Percentiles rank a stretch among this genome's conserved stretches.
Conservation (phyloP, 2,888 invertebrate genomes). For the Rhopalosiphum nymphaeae region DNA sequence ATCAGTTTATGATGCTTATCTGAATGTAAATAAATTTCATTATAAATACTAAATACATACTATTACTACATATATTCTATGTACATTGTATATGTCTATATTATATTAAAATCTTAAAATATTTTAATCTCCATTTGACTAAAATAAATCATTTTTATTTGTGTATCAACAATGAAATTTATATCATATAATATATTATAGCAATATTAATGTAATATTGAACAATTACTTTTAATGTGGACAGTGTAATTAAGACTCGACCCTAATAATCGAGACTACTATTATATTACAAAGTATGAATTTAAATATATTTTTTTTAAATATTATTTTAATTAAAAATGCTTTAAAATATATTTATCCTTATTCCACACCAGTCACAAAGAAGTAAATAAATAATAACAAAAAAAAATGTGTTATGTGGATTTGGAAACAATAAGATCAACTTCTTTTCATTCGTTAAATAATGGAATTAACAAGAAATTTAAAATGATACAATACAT, state of each 20-base stretch:
- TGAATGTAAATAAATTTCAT: neutral
- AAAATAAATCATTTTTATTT: neutral
- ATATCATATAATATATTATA: neutral
- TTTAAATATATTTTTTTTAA: neutral
- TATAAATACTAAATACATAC: neutral
- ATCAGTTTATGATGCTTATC: neutral
- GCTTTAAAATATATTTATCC: neutral
- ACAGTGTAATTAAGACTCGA: neutral
- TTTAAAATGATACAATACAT: neutral
- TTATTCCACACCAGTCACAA: neutral
- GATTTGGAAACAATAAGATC: neutral
- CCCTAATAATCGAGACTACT: neutral
- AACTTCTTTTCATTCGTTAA: neutral
- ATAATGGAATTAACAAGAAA: neutral
- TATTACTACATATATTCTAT: neutral
- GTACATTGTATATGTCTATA: neutral
- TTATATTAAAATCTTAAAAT: neutral
- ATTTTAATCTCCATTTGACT: neutral
- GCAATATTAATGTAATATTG: neutral
- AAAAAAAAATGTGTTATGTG: neutral
- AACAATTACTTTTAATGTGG: neutral
- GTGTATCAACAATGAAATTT: neutral
- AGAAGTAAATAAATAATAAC: neutral
- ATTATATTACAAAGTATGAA: neutral
- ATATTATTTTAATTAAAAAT: neutral